Evolutionary conservation across 2,888 invertebrate genomes (phyloP).

Genomic region (Timema podura): DNA sequence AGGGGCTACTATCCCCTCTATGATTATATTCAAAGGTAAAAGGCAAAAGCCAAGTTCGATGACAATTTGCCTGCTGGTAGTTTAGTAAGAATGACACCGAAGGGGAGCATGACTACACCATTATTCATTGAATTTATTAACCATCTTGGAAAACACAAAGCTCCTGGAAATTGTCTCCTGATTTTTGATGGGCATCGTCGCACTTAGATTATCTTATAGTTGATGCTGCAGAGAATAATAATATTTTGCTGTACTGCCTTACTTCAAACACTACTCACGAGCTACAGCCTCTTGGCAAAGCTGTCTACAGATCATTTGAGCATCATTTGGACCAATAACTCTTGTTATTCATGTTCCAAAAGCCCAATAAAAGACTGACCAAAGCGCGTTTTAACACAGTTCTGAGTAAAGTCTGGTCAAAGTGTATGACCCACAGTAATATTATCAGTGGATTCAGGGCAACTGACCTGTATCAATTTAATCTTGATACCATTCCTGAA

Average conservation of each 20-base stretch:
- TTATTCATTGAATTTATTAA: neutral
- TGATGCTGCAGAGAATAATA: conserved; percentile 4
- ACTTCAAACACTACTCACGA: conserved; percentile 20
- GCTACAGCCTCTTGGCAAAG: conserved; percentile 18
- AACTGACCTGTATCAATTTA: conserved; percentile 2
- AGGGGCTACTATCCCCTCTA: neutral
- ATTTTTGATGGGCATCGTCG: neutral
- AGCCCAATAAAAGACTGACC: conserved; percentile 29
- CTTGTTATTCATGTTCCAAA: conserved; percentile 25
- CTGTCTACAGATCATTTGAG: conserved; percentile 28
- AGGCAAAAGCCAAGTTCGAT: neutral
- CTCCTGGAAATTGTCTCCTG: neutral
- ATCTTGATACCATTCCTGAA: neutral
- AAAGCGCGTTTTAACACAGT: conserved; percentile 32
- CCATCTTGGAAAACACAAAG: conserved; percentile 3
- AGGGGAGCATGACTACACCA: neutral
- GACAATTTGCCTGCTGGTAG: neutral
- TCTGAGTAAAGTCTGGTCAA: conserved; percentile 33
- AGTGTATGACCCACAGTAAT: conserved; percentile 10
- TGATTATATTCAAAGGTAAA: conserved; percentile 7
- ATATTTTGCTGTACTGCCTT: conserved; percentile 9
- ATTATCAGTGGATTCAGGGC: conserved; percentile 9
- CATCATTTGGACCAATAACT: conserved; percentile 32
- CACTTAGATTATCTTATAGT: conserved; percentile 21
- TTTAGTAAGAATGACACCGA: neutral